Evolutionary conservation across 2,888 invertebrate genomes (phyloP), one percentile per base, ranked within the genome.

Genomic region (Drosophila histrio): DNA sequence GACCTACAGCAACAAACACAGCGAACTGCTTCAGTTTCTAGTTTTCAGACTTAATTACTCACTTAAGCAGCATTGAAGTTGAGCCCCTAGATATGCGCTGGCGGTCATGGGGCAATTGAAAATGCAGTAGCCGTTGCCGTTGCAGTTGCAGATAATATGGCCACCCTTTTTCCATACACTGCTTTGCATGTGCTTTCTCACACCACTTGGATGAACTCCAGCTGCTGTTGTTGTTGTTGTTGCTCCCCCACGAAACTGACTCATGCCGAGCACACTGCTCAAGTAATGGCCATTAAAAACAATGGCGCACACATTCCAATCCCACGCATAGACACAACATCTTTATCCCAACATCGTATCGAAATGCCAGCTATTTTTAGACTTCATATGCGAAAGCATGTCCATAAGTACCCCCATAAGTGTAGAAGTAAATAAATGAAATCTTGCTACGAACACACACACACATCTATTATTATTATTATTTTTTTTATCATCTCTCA

Each of bases 1-100:
- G 81, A 82, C 81, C 85, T 82, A 80, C 83, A 77, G 64, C 75
- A 85, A 79, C 58, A 60, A 52, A 22, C 26, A 11, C 39, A 19
- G 19, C 50, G 13, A 19, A 36, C 39, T 32, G 47, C 24, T 52
- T 30, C 21, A 49, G 21, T 21, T 63, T 36, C 58, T 34, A 52
- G 44, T 38, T 41, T 47, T 28, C 39, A 15, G 54, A 47, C 39
- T 65, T 76, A 71, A 78, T 81, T 81, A 79, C 60, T 64, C 60
- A 56, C 61, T 56, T 56, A 58, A 61, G 66, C 50, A 21, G 65
- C 36, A 54, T 56, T 64, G 56, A 24, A 73, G 70, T 67, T 65
- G 54, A 19, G 30, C 21, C 49, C 34, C 44, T 50, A 47, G 34
- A 46, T 43, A 24, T 54, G 60, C 53, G 28, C 3, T 8, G 44